phyloP scores from a whole-genome alignment of 1,140 invertebrate species.

The Drosophila tristis region DNA sequence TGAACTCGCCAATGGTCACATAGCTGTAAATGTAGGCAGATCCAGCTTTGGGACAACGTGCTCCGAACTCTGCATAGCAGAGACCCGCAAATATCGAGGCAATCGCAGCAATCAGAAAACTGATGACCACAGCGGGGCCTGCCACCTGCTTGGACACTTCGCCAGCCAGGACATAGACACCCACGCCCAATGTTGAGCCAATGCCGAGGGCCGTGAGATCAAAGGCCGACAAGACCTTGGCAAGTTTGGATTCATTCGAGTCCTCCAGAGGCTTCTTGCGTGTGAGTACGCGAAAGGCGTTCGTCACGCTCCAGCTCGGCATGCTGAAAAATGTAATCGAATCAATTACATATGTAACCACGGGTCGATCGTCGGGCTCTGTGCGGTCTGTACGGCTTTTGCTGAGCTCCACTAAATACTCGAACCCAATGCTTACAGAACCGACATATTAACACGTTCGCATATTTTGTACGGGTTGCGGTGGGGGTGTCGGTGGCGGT shows the following conservation, averaged over 20 bases:
- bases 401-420: constrained; percentile 50
- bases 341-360: constrained; percentile 17
- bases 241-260: constrained; percentile 86
- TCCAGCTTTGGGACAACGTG: constrained; percentile 93
- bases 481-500: not conserved
- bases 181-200: constrained; percentile 94
- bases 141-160: constrained; percentile 93
- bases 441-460: constrained; percentile 69
- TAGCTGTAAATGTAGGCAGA: constrained; percentile 96
- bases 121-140: constrained; percentile 94
- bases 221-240: constrained; percentile 90
- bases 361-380: constrained; percentile 3
- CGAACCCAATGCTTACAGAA: constrained; percentile 63
- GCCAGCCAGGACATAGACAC: constrained; percentile 96
- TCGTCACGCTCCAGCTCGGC: constrained; percentile 71
- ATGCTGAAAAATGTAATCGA: constrained; percentile 60
- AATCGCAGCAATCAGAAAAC: constrained; percentile 94
- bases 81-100: constrained; percentile 95
- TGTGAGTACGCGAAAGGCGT: constrained; percentile 68
- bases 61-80: constrained; percentile 95
- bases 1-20: constrained; percentile 93
- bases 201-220: constrained; percentile 93
- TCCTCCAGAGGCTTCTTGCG: constrained; percentile 79
- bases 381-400: constrained; percentile 17
- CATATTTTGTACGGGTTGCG: constrained; percentile 22